Evolutionary conservation across 1,140 invertebrate genomes (phyloP), one percentile per base, ranked within the genome.

Genomic region (Eurytemora carolleeae): DNA sequence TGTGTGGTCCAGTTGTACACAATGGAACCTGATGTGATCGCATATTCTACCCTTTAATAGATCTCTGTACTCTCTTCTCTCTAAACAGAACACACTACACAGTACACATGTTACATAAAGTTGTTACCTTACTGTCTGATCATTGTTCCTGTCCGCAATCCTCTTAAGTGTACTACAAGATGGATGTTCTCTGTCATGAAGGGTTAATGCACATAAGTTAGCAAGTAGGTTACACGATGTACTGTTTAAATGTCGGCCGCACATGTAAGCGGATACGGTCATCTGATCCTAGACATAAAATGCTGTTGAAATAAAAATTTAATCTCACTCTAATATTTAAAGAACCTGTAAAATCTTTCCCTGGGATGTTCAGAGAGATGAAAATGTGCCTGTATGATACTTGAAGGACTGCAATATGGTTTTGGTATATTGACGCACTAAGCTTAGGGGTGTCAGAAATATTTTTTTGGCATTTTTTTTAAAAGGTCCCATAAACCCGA

Each of bases 171-270:
- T 44, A 7, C 7, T 12, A 44, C 31, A 44, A n/a, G 31, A 7
- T 44, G 31, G 31, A n/a, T 44, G 31, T 12, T 44, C 31, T 44
- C 31, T 44, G n/a, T 12, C 7, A 44, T 62, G 60, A 1, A 62
- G 24, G 25, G 52, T 25, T 19, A 62, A 23, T 12, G 60, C 57
- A 22, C 60, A 62, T 24, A 62, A 18, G 26, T 62, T 62, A 16
- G 20, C 60, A 16, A 62, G 55, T 15, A 53, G 3, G n/a, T 62
- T 52, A 56, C 60, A 62, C 1, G 60, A 53, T 18, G 21, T 57
- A n/a, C 21, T 25, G 20, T 61, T 62, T n/a, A 44, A n/a, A 44
- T 44, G 31, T 44, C 31, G 7, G 31, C 31, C 31, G n/a, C 31
- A 44, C 31, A 44, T 44, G n/a, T 44, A 44, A n/a, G 31, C 31